These are phyloP conservation scores for Danaus melanippus DNA, from an alignment of 1,140 invertebrate genomes.

Conservation along the genomic window DNA sequence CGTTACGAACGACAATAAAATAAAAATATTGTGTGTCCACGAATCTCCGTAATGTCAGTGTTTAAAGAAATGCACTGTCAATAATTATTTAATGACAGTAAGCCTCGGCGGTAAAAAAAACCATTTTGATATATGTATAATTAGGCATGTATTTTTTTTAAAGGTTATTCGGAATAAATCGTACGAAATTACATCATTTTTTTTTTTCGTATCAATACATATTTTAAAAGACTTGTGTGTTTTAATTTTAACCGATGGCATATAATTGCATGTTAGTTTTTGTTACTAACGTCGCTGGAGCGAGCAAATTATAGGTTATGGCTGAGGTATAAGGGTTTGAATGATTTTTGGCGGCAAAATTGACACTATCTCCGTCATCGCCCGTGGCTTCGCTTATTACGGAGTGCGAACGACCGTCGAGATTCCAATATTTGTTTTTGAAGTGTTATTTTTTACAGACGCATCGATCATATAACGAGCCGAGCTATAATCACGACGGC, in stretches of 20 bases:
- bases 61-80: too few relatives aligned
- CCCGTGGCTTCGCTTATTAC: slow-evolving; percentile 31
- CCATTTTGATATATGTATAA: slow-evolving; percentile 1
- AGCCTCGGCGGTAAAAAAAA: too few relatives aligned
- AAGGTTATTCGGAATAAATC: slow-evolving; percentile 34
- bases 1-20: too few relatives aligned
- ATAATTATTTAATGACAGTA: too few relatives aligned
- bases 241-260: slow-evolving; percentile 1
- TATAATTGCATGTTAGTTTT: slow-evolving; percentile 30
- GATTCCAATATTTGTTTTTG: slow-evolving; percentile 63
- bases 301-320: slow-evolving; percentile 50
- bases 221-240: not conserved
- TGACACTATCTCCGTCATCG: slow-evolving; percentile 38
- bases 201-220: slow-evolving; percentile 11
- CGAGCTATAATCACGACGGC: slow-evolving; percentile 33
- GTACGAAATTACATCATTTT: slow-evolving; percentile 15
- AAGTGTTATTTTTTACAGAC: slow-evolving; percentile 31
- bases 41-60: too few relatives aligned
- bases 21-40: too few relatives aligned
- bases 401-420: slow-evolving; percentile 34
- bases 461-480: slow-evolving; percentile 43
- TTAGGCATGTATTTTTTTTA: slow-evolving; percentile 31
- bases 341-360: slow-evolving; percentile 41
- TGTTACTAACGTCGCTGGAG: slow-evolving; percentile 28
- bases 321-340: slow-evolving; percentile 28